These are phyloP conservation scores for Tuberolachnus salignus DNA, from an alignment of 2,888 invertebrate species.

Conservation along the genomic window DNA sequence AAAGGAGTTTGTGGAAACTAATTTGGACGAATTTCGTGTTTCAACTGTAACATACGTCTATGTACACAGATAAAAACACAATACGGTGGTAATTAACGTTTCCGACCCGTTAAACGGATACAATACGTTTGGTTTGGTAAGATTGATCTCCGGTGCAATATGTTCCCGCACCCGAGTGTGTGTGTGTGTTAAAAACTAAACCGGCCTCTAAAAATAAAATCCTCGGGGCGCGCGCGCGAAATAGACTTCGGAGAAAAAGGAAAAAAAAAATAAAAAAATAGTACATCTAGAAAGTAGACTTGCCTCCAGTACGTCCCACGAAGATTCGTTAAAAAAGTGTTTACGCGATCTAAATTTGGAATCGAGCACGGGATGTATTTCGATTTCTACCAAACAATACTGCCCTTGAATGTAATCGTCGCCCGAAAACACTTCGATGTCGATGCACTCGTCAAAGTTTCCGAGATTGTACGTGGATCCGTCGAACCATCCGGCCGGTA, in stretches of 20 bases:
- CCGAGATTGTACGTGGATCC: slow-evolving; percentile 58
- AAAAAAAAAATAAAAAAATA: no score
- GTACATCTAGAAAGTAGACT: not conserved
- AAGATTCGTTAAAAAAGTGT: slow-evolving; percentile 41
- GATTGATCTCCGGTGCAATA: no score
- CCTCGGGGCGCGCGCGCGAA: not conserved
- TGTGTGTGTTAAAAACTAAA: no score
- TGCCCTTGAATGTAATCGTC: slow-evolving; percentile 55
- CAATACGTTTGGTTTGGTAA: no score
- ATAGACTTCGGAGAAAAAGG: not conserved
- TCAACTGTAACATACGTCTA: no score
- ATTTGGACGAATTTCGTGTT: no score
- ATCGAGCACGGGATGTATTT: slow-evolving; percentile 57
- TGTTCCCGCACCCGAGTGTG: no score
- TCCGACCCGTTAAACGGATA: no score
- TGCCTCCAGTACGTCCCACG: slow-evolving; percentile 35
- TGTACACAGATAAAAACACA: no score
- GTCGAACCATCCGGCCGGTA: slow-evolving; percentile 56
- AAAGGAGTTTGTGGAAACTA: no score
- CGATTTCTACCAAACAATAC: slow-evolving; percentile 58
- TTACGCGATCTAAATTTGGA: slow-evolving; percentile 26
- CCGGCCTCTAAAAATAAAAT: no score
- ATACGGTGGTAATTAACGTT: no score
- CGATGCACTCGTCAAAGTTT: slow-evolving; percentile 58
- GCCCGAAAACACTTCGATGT: slow-evolving; percentile 22